Evolutionary conservation across 2,888 invertebrate species (phyloP).

Genomic region (Mallateleia sp.): DNA sequence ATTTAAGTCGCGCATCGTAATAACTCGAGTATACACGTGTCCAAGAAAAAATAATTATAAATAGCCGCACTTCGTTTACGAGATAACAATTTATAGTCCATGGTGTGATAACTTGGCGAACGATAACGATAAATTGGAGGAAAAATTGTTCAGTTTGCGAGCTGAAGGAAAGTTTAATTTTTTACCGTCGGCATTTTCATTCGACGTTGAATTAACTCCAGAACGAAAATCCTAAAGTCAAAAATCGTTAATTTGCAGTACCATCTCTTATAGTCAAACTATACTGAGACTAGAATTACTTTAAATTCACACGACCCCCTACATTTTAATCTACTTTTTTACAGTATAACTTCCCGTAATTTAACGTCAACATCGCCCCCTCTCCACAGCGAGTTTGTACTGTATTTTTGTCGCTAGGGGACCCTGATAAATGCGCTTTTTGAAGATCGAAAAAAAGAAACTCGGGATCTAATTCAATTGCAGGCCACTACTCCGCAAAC

Average conservation of each 20-base stretch:
- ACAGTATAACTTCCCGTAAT: no score
- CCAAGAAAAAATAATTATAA: conserved; percentile 50
- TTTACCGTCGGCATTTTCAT: no score
- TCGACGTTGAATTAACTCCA: no score
- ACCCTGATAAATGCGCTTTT: conserved; percentile 71
- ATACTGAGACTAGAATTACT: no score
- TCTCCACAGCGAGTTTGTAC: neutral
- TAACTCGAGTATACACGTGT: conserved; percentile 54
- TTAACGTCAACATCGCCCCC: no score
- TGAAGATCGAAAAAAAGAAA: conserved; percentile 60
- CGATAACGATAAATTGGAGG: conserved; percentile 35
- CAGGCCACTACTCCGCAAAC: conserved; percentile 89
- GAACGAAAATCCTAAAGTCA: no score
- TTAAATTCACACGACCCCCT: no score
- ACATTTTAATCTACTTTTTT: neutral
- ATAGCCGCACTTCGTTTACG: conserved; percentile 41
- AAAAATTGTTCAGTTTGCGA: conserved; percentile 30
- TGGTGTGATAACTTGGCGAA: conserved; percentile 36
- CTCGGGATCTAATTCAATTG: conserved; percentile 88
- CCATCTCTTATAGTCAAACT: no score
- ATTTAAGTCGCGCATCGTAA: conserved; percentile 58
- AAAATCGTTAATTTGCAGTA: no score
- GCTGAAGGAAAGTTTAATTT: no score
- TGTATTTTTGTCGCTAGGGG: conserved; percentile 39
- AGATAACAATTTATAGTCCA: conserved; percentile 54